Conservation (phyloP, 2,888 invertebrate genomes). For the Candidula unifasciata region DNA sequence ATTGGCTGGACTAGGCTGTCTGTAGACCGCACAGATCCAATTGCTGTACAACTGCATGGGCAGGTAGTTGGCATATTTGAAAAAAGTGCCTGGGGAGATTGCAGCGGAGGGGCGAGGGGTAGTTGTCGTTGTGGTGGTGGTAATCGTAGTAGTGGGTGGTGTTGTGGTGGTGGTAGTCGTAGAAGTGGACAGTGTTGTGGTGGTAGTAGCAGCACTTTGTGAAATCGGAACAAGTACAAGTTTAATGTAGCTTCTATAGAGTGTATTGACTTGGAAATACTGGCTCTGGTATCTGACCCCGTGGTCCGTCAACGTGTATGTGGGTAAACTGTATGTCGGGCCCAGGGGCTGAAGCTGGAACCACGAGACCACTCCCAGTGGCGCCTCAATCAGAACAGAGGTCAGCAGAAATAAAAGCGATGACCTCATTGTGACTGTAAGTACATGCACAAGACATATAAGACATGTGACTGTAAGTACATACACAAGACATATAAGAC, state of each 20-base stretch:
- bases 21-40: constrained; percentile 18
- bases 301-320: not conserved
- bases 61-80: not conserved
- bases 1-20: not conserved
- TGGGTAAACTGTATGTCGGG: not conserved
- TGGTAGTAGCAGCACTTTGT: not conserved
- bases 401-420: not conserved
- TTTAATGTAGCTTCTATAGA: not conserved
- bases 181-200: constrained; percentile 3
- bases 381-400: not conserved
- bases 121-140: constrained; percentile 20
- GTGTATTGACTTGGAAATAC: not conserved
- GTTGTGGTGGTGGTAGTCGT: constrained; percentile 3
- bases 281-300: not conserved
- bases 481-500: not conserved
- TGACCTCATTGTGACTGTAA: not conserved
- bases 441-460: not conserved
- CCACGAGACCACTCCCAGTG: not conserved
- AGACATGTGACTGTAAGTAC: too few species aligned
- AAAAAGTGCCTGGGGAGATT: not conserved
- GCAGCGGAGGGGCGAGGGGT: not conserved
- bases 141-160: not conserved
- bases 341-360: not conserved
- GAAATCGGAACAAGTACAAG: not conserved
- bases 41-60: constrained; percentile 21